Conservation (phyloP, 2,888 invertebrate genomes). For the Nezara viridula region DNA sequence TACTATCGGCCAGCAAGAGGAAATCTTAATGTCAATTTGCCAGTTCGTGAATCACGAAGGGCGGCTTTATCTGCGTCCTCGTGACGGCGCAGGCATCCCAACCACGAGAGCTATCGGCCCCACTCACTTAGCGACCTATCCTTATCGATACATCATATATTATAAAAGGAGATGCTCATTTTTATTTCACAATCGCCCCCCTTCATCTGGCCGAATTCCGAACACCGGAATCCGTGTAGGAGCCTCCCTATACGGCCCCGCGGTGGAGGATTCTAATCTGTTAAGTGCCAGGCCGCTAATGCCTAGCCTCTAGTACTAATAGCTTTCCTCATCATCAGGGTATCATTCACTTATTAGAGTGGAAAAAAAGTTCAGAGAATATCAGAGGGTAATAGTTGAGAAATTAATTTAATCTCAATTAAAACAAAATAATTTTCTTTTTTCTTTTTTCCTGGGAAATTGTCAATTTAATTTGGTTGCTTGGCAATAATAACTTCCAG, state of each 20-base stretch:
- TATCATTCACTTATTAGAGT: not conserved
- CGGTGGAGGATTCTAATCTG: not conserved
- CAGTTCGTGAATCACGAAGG: conserved; percentile 42
- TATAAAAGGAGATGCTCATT: conserved; percentile 31
- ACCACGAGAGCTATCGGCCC: not conserved
- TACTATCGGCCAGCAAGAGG: not conserved
- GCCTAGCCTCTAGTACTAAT: not conserved
- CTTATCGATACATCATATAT: conserved; percentile 6
- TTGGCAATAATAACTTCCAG: too few relatives aligned
- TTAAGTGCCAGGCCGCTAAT: not conserved
- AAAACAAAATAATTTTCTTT: not conserved
- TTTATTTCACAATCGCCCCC: conserved; percentile 31
- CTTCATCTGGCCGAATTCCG: conserved; percentile 20
- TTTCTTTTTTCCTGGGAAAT: too few relatives aligned
- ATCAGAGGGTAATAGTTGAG: too few relatives aligned
- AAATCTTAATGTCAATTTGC: conserved; percentile 26
- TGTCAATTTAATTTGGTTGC: too few relatives aligned
- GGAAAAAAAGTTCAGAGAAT: not conserved
- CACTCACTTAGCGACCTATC: not conserved
- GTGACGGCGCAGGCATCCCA: conserved; percentile 4
- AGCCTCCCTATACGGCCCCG: not conserved
- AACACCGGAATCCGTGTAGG: conserved; percentile 18
- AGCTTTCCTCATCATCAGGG: not conserved
- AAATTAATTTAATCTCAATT: too few relatives aligned
- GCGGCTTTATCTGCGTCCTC: not conserved